Evolutionary conservation across 2,113 vertebrate genomes (phyloP).

Genomic region (Melanerpes formicivorus): DNA sequence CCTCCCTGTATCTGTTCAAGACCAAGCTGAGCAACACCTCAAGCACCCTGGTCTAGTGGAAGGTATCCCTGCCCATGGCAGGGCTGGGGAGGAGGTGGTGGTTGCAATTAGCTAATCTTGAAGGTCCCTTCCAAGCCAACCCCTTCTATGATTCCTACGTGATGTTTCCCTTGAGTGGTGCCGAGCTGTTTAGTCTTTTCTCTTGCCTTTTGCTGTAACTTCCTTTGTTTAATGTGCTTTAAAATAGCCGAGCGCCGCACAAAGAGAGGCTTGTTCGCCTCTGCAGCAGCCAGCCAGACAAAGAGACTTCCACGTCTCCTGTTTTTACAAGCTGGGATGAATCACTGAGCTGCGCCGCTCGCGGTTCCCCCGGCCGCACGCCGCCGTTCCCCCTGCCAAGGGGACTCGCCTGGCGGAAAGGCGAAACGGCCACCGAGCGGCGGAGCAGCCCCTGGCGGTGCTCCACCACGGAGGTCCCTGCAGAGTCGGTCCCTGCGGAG

Average conservation of each 20-base stretch:
- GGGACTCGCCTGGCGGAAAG: not conserved
- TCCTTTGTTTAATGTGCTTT: conserved; percentile 78
- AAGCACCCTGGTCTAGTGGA: too few relatives aligned
- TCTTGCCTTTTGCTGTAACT: conserved; percentile 64
- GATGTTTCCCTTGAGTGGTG: conserved; percentile 71
- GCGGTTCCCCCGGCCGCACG: not conserved
- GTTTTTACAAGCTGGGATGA: conserved; percentile 51
- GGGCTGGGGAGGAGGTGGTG: too few relatives aligned
- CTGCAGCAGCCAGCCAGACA: conserved; percentile 58
- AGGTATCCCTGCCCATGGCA: too few relatives aligned
- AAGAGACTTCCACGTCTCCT: conserved; percentile 62
- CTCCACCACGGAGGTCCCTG: not conserved
- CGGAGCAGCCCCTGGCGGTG: not conserved
- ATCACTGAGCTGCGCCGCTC: not conserved
- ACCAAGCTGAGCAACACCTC: too few relatives aligned
- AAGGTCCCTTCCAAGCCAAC: too few relatives aligned
- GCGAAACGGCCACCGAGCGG: not conserved
- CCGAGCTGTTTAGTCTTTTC: conserved; percentile 77
- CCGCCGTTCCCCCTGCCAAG: not conserved
- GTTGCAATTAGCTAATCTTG: too few relatives aligned
- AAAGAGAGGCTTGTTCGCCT: conserved; percentile 65
- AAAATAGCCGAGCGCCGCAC: conserved; percentile 57
- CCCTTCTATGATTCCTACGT: conserved; percentile 7
- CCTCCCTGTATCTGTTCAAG: too few relatives aligned
- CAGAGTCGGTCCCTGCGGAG: not conserved